Evolutionary conservation across 2,888 invertebrate species (phyloP).

Genomic region (Hypena proboscidalis): DNA sequence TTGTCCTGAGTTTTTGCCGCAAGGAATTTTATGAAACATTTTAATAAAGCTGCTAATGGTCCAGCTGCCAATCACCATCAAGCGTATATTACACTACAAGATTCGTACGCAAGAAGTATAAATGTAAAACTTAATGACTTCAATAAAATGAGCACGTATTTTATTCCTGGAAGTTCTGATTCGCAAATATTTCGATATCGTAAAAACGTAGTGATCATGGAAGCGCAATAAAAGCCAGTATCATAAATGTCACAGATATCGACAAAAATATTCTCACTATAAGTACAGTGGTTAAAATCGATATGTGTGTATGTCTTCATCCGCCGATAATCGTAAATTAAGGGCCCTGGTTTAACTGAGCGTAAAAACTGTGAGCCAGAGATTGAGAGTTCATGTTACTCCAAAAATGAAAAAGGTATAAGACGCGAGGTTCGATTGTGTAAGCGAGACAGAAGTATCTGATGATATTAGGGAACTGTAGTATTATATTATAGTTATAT

Average conservation of each 20-base stretch:
- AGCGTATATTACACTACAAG: conserved; percentile 50
- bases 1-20: conserved; percentile 55
- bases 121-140: conserved; percentile 50
- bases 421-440: conserved; percentile 48
- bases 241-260: conserved; percentile 64
- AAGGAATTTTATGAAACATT: conserved; percentile 64
- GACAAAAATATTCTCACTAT: conserved; percentile 34
- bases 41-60: conserved; percentile 68
- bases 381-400: conserved; percentile 81
- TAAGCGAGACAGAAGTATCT: conserved; percentile 56
- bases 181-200: conserved; percentile 47
- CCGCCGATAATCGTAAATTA: conserved; percentile 80
- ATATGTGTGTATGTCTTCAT: conserved; percentile 73
- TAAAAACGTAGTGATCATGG: conserved; percentile 59
- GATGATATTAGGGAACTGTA: conserved; percentile 54
- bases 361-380: conserved; percentile 78
- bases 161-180: conserved; percentile 45
- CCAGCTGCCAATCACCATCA: conserved; percentile 62
- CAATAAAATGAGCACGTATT: conserved; percentile 49
- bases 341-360: conserved; percentile 73
- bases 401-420: conserved; percentile 67
- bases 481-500: conserved; percentile 36
- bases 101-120: conserved; percentile 45
- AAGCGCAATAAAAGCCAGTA: conserved; percentile 57
- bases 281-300: conserved; percentile 52